These are phyloP conservation scores for Tetramorium alpestre DNA, from an alignment of 1,140 invertebrate genomes.

Conservation along the genomic window DNA sequence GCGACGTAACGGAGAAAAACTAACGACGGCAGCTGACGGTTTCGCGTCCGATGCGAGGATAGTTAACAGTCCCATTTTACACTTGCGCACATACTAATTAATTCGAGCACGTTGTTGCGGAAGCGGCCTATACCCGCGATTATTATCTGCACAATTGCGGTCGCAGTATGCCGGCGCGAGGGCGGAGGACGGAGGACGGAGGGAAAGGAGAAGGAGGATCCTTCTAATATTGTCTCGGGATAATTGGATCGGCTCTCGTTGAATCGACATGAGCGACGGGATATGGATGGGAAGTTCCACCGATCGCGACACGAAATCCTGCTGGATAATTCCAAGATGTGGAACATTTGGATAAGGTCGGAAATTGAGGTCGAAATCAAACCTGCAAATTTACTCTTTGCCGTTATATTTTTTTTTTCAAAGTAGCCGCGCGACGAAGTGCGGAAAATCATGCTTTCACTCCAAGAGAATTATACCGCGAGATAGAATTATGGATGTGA, in stretches of 20 bases:
- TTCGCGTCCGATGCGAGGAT: neutral
- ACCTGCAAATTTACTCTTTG: neutral
- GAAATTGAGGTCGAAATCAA: conserved; percentile 4
- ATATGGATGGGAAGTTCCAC: conserved; percentile 2
- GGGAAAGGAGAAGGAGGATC: neutral
- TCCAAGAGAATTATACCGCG: too few relatives aligned
- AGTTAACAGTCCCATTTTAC: neutral
- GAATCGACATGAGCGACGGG: conserved; percentile 23
- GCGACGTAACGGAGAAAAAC: neutral
- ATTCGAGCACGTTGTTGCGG: conserved; percentile 15
- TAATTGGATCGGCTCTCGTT: conserved; percentile 43
- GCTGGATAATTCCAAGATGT: neutral
- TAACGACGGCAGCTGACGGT: neutral
- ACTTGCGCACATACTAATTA: conserved; percentile 24
- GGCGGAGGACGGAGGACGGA: neutral
- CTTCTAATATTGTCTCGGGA: conserved; percentile 52
- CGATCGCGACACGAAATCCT: neutral
- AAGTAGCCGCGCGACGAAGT: neutral
- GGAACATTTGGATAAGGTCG: neutral
- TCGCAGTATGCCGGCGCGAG: neutral
- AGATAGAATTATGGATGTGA: neutral
- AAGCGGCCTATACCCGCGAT: conserved; percentile 3
- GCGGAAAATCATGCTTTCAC: neutral
- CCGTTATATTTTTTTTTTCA: neutral
- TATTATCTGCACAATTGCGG: conserved; percentile 45